Evolutionary conservation across 2,888 invertebrate genomes (phyloP).

Genomic region (Spodoptera exigua): DNA sequence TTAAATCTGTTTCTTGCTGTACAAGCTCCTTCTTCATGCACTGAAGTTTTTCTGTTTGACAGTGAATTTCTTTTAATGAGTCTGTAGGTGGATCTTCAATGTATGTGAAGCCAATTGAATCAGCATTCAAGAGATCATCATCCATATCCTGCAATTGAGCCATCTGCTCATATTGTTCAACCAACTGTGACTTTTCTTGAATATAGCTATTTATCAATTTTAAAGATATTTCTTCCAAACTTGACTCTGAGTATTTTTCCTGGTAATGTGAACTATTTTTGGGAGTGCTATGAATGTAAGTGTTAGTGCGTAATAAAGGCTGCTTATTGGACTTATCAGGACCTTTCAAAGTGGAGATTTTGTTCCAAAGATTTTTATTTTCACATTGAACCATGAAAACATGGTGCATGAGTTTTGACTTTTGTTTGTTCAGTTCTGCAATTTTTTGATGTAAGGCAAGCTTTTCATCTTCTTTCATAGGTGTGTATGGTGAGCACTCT

Average conservation of each 20-base stretch:
- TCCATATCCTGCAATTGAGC: slow-evolving; percentile 89
- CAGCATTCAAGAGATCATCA: slow-evolving; percentile 87
- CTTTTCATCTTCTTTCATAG: slow-evolving; percentile 83
- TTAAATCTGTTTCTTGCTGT: slow-evolving; percentile 90
- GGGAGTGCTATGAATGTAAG: slow-evolving; percentile 92
- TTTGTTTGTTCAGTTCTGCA: slow-evolving; percentile 92
- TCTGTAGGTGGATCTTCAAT: slow-evolving; percentile 90
- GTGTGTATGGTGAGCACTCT: slow-evolving; percentile 72
- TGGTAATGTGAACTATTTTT: slow-evolving; percentile 89
- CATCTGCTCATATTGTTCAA: slow-evolving; percentile 92
- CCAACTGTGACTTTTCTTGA: slow-evolving; percentile 91
- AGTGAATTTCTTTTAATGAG: slow-evolving; percentile 90
- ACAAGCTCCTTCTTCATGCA: slow-evolving; percentile 90
- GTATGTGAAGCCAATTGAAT: slow-evolving; percentile 90
- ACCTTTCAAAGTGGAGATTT: slow-evolving; percentile 89
- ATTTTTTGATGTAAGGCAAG: slow-evolving; percentile 90
- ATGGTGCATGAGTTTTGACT: slow-evolving; percentile 93
- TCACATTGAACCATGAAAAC: slow-evolving; percentile 95
- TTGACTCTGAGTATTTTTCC: slow-evolving; percentile 89
- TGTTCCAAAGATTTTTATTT: slow-evolving; percentile 94
- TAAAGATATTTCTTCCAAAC: slow-evolving; percentile 94
- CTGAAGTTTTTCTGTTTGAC: slow-evolving; percentile 90
- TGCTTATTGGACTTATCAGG: slow-evolving; percentile 73
- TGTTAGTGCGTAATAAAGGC: slow-evolving; percentile 86
- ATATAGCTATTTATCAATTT: slow-evolving; percentile 92